Percentiles rank a stretch among this genome's conserved stretches.
phyloP scores from a whole-genome alignment of 1,140 invertebrate species.

The Capitella teleta region DNA sequence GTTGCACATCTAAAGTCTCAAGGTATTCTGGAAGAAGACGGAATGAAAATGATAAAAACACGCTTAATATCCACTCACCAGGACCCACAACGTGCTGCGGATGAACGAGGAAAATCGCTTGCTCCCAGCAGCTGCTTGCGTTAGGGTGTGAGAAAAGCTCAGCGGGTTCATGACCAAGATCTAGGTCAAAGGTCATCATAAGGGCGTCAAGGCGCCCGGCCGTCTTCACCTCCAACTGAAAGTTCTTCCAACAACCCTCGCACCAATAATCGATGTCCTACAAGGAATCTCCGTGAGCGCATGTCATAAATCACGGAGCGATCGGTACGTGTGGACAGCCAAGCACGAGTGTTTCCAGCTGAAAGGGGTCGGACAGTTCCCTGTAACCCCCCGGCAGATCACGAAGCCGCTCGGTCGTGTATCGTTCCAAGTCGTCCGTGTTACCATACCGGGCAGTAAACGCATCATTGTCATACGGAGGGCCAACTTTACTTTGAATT shows the following conservation, averaged over 20 bases:
- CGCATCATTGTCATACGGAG: too few relatives aligned
- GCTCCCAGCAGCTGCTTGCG: constrained; percentile 57
- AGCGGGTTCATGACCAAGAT: constrained; percentile 56
- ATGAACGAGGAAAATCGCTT: constrained; percentile 52
- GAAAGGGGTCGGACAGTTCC: constrained; percentile 49
- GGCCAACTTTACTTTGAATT: too few relatives aligned
- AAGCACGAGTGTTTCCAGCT: constrained; percentile 55
- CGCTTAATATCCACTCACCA: not conserved
- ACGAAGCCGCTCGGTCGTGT: constrained; percentile 58
- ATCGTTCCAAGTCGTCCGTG: constrained; percentile 40
- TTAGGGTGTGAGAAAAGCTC: constrained; percentile 46
- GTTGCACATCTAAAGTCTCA: too few relatives aligned
- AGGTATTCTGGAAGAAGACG: not conserved
- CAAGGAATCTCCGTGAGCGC: not conserved
- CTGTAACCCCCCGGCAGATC: constrained; percentile 44
- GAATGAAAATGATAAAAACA: not conserved
- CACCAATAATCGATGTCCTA: constrained; percentile 12
- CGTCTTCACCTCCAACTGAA: constrained; percentile 31
- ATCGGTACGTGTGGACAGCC: constrained; percentile 44
- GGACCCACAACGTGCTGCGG: constrained; percentile 1
- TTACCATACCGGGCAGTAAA: too few relatives aligned
- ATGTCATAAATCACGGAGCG: not conserved
- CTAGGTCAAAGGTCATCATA: constrained; percentile 60
- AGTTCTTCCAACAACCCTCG: constrained; percentile 11
- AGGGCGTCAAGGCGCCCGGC: constrained; percentile 52